Conservation (phyloP, 2,888 invertebrate genomes). For the Frankliniella fusca region DNA sequence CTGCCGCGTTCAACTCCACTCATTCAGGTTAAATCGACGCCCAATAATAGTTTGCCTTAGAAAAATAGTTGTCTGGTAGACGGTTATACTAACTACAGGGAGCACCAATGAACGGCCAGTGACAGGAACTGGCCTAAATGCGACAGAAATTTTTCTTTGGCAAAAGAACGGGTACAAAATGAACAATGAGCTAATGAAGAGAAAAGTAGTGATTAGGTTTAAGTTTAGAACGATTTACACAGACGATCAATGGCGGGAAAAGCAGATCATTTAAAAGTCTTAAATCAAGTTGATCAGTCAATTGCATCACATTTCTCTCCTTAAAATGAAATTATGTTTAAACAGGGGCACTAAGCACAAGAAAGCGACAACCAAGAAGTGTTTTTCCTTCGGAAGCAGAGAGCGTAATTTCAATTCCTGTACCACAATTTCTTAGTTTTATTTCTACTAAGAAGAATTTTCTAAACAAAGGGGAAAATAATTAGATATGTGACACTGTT, state of each 20-base stretch:
- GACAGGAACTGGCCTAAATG: neutral
- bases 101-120: constrained; percentile 19
- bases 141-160: neutral
- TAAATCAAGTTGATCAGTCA: constrained; percentile 17
- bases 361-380: neutral
- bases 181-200: neutral
- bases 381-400: neutral
- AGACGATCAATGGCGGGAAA: neutral
- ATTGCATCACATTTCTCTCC: constrained; percentile 18
- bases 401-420: neutral
- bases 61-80: constrained; percentile 24
- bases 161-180: neutral
- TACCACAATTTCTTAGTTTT: neutral
- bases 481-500: constrained; percentile 15
- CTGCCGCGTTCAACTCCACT: neutral
- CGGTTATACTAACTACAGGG: constrained; percentile 13
- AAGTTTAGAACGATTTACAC: neutral
- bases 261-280: constrained; percentile 5
- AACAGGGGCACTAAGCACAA: neutral
- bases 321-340: neutral
- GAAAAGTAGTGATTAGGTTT: constrained; percentile 14
- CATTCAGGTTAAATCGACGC: neutral
- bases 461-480: neutral
- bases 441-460: neutral
- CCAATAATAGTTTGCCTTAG: constrained; percentile 20